phyloP scores from a whole-genome alignment of 2,888 invertebrate species.

The Diogma glabrata region DNA sequence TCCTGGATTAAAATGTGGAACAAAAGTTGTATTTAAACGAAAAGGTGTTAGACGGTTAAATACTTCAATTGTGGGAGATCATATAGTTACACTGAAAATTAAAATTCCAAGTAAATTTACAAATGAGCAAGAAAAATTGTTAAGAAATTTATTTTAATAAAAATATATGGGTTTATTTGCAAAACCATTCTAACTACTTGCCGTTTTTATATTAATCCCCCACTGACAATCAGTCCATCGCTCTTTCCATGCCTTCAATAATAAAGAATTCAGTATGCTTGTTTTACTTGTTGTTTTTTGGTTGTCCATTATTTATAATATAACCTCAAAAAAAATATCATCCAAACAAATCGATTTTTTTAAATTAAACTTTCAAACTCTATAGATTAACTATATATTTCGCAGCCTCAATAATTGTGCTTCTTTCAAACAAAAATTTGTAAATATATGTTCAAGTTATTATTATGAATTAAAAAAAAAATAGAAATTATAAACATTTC shows the following conservation, averaged over 20 bases:
- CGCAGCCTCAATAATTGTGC: no score
- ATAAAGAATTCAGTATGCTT: constrained; percentile 53
- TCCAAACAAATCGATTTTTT: no score
- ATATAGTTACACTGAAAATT: constrained; percentile 29
- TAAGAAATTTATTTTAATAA: neutral
- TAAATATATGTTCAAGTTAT: no score
- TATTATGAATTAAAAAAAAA: no score
- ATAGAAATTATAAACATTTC: no score
- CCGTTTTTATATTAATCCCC: constrained; percentile 93
- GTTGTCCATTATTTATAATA: constrained; percentile 45
- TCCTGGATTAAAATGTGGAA: constrained; percentile 26
- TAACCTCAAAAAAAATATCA: neutral
- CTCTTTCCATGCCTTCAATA: constrained; percentile 74
- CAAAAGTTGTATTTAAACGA: constrained; percentile 25
- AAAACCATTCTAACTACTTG: no score
- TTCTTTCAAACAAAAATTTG: no score
- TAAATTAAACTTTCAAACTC: no score
- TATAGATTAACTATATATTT: no score
- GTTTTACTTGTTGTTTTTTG: constrained; percentile 75
- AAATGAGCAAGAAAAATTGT: neutral
- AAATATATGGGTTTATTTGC: no score
- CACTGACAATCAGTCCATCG: constrained; percentile 92
- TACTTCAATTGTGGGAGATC: constrained; percentile 24
- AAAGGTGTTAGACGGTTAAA: constrained; percentile 24
- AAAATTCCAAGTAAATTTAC: constrained; percentile 28